Base-by-base conservation (phyloP, 2,797 vertebrate genomes). In the Gymnothorax javanicus region DNA sequence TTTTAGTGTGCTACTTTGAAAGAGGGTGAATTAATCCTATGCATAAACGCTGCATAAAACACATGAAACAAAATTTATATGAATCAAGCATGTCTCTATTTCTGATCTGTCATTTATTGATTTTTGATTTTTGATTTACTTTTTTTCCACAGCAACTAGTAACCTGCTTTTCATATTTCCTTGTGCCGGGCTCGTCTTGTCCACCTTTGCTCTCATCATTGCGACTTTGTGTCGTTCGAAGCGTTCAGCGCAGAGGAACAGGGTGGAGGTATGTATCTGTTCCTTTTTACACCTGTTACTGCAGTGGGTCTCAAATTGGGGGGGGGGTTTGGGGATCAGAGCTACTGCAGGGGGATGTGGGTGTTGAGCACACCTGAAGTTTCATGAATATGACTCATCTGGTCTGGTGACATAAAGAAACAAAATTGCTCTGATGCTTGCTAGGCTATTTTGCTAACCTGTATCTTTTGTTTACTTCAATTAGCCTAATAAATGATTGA, bases 111-210 rank as follows among this genome's bases (percentile, higher is more conserved):
- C 17, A 20, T 23, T 13, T 64, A 20, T 64, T 64, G 3, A 15
- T 64, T 20, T 64, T 64, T 64, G 60, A 1, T 20, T 64, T 64
- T 20, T 64, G 17, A 23, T 64, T 64, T n/a, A 59, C 2, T 90
- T 56, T 89, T 90, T n/a, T 25, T 89, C 87, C 88, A 50, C 91
- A 98, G 97, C 89, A 69, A 89, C 95, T 62, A 91, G 92, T 75
- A 95, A 96, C 0, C 89, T 95, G 50, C 84, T 96, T 92, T 97
- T 98, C 89, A 95, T 97, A 56, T 91, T 98, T 89, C 94, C 96
- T 0, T 97, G 96, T 50, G 91, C 95, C 11, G 88, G 95, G 0
- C 87, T 98, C 59, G 94, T 97, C 82, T 90, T 94, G 0, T 91
- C 94, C 6, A 93, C 93, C 12, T 92, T 98, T 88, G 92, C 94